Conservation (phyloP, 1,140 invertebrate species). For the Penaeus vannamei region DNA sequence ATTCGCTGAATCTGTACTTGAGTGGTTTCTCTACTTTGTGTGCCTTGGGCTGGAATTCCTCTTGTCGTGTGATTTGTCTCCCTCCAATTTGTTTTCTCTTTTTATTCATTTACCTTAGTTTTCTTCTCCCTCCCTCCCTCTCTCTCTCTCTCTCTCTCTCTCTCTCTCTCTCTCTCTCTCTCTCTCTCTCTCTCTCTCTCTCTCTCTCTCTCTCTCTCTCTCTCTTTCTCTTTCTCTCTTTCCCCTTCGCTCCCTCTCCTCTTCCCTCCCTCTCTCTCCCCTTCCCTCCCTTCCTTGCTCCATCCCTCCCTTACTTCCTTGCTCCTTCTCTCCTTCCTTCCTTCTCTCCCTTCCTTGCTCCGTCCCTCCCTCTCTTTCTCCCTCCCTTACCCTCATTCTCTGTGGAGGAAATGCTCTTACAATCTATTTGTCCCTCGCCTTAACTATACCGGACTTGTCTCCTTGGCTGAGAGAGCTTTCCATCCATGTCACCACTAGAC, state of each 20-base stretch:
- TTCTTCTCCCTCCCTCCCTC: no score
- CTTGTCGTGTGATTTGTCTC: background rate
- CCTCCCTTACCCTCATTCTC: background rate
- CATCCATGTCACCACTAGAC: no score
- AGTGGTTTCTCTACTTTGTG: background rate
- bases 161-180: conserved; percentile 35
- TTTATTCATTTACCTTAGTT: conserved; percentile 29
- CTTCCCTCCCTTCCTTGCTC: conserved; percentile 21
- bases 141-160: conserved; percentile 42
- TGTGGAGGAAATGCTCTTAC: no score
- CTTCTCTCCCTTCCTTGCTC: background rate
- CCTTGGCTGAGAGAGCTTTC: no score
- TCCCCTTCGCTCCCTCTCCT: no score
- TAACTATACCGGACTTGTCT: no score
- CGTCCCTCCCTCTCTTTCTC: background rate
- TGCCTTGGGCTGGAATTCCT: background rate
- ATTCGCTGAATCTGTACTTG: no score
- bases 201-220: background rate
- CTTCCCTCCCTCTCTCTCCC: background rate
- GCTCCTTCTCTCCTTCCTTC: background rate
- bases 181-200: background rate
- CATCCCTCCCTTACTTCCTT: background rate
- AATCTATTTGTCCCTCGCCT: no score
- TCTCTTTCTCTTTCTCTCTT: background rate
- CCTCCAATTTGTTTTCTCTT: conserved; percentile 6